Conservation (phyloP, 2,888 invertebrate genomes). For the Idaea straminata region DNA sequence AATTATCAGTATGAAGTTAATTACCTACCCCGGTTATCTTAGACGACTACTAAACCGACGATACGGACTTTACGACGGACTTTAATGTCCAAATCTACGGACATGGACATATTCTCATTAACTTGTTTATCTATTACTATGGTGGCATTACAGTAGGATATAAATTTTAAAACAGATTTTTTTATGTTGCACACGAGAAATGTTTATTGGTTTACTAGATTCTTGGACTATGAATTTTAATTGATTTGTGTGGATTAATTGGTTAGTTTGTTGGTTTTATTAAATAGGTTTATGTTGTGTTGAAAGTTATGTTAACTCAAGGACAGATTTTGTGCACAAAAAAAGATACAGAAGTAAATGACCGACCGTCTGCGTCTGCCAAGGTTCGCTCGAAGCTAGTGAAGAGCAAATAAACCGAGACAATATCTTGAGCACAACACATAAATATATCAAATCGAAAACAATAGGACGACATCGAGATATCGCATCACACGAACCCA, state of each 20-base stretch:
- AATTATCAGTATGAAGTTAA: neutral
- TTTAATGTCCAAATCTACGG: neutral
- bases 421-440: conserved; percentile 65
- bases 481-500: conserved; percentile 74
- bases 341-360: conserved; percentile 5
- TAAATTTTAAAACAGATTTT: conserved; percentile 16
- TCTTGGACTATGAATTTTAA: neutral
- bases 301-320: neutral
- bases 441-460: conserved; percentile 79
- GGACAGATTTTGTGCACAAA: neutral
- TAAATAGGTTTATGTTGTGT: neutral
- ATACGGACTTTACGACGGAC: neutral
- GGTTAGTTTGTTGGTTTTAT: neutral
- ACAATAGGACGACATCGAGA: conserved; percentile 77
- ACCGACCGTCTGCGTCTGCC: conserved; percentile 7
- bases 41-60: neutral
- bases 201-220: neutral
- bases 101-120: neutral
- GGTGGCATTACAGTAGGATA: conserved; percentile 11
- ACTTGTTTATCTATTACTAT: neutral
- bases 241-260: neutral
- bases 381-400: conserved; percentile 4
- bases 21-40: neutral
- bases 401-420: conserved; percentile 24
- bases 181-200: neutral